Evolutionary conservation across 2,888 invertebrate genomes (phyloP), one percentile per base, ranked within the genome.

Genomic region (Tinea trinotella): DNA sequence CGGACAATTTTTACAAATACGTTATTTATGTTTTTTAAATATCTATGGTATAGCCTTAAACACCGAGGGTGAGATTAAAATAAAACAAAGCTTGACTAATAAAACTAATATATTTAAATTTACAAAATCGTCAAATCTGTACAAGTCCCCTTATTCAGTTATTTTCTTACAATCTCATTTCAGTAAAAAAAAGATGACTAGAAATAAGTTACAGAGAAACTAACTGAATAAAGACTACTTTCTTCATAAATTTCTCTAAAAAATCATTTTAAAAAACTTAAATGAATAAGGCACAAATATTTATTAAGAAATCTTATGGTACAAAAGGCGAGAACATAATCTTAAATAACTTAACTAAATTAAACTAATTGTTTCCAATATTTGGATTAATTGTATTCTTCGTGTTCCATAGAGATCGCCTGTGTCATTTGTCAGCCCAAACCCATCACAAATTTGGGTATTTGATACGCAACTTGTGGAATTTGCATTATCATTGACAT

Each of bases 401-500:
- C 40, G 6, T 7, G 34, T 18, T 30, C 34, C 52, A 24, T 13
- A 12, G 10, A 40, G 13, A 30, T 30, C 30, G 30, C 30, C 30
- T n/a, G 7, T 30, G 40, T 40, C 40, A 7, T 40, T 30, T 19
- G 48, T 89, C 89, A 94, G 70, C 94, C 93, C 65, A 94, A 88
- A 58, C 94, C 93, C 87, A 95, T 88, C 62, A 95, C 93, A 74
- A 93, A 94, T 87, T 94, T 94, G 68, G 95, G 95, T 85, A 95
- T 88, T 78, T 92, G 91, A 76, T 91, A 92, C 56, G 93, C 92
- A 69, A 92, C 90, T 81, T 93, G 90, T 63, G 94, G 94, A 73
- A 95, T 92, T 64, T 94, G 93, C 90, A 94, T 93, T 66, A 95
- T 87, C 79, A 94, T 91, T 58, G 94, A 94, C 89, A 94, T 91